Percentiles rank a stretch among this genome's conserved stretches.
Evolutionary conservation across 2,113 vertebrate species (phyloP).

Genomic region (Tapirus terrestris): DNA sequence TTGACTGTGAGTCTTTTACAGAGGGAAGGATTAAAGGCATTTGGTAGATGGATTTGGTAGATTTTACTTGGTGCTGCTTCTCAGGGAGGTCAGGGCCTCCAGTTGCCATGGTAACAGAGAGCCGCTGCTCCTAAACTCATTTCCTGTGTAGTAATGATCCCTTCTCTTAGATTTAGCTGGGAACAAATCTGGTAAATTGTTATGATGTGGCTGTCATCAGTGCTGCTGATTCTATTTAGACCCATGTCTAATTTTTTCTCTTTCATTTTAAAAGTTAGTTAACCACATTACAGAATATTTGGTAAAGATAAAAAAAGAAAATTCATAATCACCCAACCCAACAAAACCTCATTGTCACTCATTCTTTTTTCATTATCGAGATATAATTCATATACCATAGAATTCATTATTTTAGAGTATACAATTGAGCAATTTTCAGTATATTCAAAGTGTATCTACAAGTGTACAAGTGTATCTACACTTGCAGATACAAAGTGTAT

Average conservation of each 20-base stretch:
- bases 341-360: neutral
- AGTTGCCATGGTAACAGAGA: slow-evolving; percentile 40
- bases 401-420: neutral
- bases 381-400: neutral
- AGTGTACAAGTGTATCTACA: no score
- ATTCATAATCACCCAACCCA: neutral
- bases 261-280: slow-evolving; percentile 6
- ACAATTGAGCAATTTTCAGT: neutral
- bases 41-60: slow-evolving; percentile 6
- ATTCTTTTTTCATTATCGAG: neutral
- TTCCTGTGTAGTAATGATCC: slow-evolving; percentile 27
- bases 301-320: neutral
- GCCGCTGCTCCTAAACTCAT: slow-evolving; percentile 40
- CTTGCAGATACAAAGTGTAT: no score
- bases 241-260: neutral
- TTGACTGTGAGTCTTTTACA: neutral
- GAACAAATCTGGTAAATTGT: neutral
- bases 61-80: slow-evolving; percentile 14
- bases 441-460: neutral
- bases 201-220: neutral
- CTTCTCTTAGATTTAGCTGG: neutral
- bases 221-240: slow-evolving; percentile 1
- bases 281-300: neutral
- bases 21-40: neutral
- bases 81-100: neutral